A percentile compares a stretch with the other conserved stretches of the same genome.
Evolutionary conservation across 1,140 invertebrate genomes (phyloP).

Genomic region (Trichonephila clavata): DNA sequence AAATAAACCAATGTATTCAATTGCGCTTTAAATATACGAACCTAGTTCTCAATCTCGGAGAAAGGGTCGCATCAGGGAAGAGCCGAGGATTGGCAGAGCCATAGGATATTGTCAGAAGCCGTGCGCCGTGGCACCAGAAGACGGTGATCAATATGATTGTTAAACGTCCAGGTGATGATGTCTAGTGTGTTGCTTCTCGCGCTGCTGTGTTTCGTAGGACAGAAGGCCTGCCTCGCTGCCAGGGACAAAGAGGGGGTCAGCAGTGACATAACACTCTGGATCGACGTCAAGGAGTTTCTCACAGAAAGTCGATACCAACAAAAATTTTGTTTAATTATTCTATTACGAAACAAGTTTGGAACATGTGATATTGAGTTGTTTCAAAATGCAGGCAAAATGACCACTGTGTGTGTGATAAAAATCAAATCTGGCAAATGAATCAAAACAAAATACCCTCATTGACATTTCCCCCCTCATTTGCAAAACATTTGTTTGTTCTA

Average conservation of each 20-base stretch:
- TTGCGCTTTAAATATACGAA: neutral
- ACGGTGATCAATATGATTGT: conserved; percentile 9
- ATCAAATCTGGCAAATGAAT: too few relatives aligned
- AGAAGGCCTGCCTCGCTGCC: neutral
- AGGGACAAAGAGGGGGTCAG: neutral
- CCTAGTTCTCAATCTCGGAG: neutral
- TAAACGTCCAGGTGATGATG: conserved; percentile 49
- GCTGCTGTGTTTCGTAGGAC: conserved; percentile 2
- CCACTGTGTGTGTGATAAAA: too few relatives aligned
- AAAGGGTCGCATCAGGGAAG: neutral
- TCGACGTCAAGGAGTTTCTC: conserved; percentile 45
- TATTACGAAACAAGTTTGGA: too few relatives aligned
- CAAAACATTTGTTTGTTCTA: too few relatives aligned
- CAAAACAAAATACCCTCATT: too few relatives aligned
- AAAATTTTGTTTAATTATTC: neutral
- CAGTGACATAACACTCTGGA: conserved; percentile 33
- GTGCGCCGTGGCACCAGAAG: neutral
- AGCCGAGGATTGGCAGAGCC: neutral
- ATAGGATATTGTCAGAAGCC: neutral
- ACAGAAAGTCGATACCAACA: neutral
- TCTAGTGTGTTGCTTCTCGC: conserved; percentile 9
- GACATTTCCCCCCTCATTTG: too few relatives aligned
- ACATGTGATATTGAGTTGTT: too few relatives aligned
- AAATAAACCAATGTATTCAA: neutral
- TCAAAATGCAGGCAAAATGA: too few relatives aligned